A percentile compares a stretch with the other conserved stretches of the same genome.
These are phyloP conservation scores for Syritta pipiens DNA, from an alignment of 2,888 invertebrate genomes.

Conservation along the genomic window DNA sequence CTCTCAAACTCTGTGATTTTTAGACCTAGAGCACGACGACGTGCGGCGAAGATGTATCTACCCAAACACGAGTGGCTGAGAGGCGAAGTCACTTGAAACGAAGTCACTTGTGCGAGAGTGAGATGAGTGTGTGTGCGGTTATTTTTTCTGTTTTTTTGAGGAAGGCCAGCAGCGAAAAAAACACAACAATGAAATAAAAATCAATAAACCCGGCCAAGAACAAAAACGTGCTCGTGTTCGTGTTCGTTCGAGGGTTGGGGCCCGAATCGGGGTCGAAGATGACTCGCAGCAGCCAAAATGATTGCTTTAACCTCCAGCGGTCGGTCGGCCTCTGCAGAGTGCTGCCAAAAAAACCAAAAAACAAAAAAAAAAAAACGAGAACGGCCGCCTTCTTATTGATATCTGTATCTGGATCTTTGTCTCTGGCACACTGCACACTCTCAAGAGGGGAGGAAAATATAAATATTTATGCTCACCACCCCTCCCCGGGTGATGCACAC, in stretches of 20 bases:
- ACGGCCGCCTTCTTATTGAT: conserved; percentile 44
- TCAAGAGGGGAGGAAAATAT: conserved; percentile 51
- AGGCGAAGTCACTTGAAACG: too few species aligned
- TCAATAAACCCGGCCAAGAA: conserved; percentile 41
- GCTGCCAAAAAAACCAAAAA: background rate
- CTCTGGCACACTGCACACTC: conserved; percentile 2
- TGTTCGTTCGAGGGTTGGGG: background rate
- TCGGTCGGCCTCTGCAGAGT: conserved; percentile 18
- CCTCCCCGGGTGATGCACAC: too few species aligned
- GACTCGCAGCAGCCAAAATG: conserved; percentile 15
- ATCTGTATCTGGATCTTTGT: conserved; percentile 35
- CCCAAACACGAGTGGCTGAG: too few species aligned
- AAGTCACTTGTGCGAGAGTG: conserved; percentile 2
- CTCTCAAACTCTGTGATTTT: too few species aligned
- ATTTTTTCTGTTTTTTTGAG: conserved; percentile 37
- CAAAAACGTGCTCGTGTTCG: conserved; percentile 1
- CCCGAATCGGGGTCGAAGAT: too few species aligned
- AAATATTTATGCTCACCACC: conserved; percentile 55
- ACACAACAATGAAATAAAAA: conserved; percentile 27
- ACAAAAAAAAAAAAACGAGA: background rate
- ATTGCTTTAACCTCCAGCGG: conserved; percentile 27
- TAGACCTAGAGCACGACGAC: too few species aligned
- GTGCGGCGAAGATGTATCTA: background rate
- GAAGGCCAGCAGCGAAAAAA: conserved; percentile 31
- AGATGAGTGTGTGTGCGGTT: conserved; percentile 18